Evolutionary conservation across 92 coral and sea anemone species (phyloP), one percentile per base, ranked within the genome.

Genomic region (Siderastrea radians): DNA sequence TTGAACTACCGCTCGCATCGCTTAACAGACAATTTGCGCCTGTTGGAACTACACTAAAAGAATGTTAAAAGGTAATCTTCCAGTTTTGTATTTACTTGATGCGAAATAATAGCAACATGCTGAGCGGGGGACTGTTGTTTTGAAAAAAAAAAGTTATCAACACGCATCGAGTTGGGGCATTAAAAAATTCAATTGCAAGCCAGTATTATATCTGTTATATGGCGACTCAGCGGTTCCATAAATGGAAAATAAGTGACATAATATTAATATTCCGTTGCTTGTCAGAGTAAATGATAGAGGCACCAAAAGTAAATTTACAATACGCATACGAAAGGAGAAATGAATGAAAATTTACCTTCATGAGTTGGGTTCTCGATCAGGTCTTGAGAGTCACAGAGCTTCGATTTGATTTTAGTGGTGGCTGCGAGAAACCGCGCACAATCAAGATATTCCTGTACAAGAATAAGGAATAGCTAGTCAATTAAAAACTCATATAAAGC

Each of bases 331-430:
- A 12, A 78, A 1, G 1, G 2, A 5, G 11, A 82, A 69, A 48
- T 70, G 8, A 57, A 71, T 70, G 54, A 82, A 49, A 58, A 51
- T 2, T 84, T 84, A 84, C 87, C 87, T 84, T 84, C 87, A 13
- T 84, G 87, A 3, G 87, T 84, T 8, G 87, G 87, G 62, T 84
- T 84, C 12, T 55, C 76, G 63, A 84, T 84, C 5, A 84, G 87
- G 7, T 84, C 87, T 4, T 72, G n/a, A 38, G 63, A 60, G 58
- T 84, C 89, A 49, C 77, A 54, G 3, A 85, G 89, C 52, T 85
- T 85, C 47, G 84, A 61, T 50, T 85, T 85, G 74, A 85, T 78
- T 85, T 85, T 85, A 51, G 77, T 49, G 53, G 89, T 85, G 13
- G 89, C 89, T 48, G 89, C 84, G 67, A 77, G 58, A 43, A 85